Conservation (phyloP, 2,888 invertebrate genomes). For the Drosophila nigritarsus region DNA sequence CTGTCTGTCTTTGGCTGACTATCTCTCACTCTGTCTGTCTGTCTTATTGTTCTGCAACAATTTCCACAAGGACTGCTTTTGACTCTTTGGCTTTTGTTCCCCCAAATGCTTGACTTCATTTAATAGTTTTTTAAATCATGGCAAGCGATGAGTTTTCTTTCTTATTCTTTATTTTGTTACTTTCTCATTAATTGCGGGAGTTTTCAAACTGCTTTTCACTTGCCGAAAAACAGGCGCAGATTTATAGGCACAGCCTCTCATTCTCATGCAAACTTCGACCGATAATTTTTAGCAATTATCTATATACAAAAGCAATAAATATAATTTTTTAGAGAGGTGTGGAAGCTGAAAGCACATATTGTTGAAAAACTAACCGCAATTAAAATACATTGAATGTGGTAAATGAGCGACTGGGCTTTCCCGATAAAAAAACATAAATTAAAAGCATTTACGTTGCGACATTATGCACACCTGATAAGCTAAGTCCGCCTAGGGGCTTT, state of each 20-base stretch:
- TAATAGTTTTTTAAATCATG: constrained; percentile 62
- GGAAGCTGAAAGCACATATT: background rate
- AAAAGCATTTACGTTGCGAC: background rate
- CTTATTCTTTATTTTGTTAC: background rate
- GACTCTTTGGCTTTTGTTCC: constrained; percentile 29
- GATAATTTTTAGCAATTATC: constrained; percentile 25
- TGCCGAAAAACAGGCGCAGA: background rate
- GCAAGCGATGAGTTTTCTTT: constrained; percentile 4
- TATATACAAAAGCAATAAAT: background rate
- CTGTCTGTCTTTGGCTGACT: background rate
- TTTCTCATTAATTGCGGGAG: constrained; percentile 20
- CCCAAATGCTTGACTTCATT: constrained; percentile 55
- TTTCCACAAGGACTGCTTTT: constrained; percentile 24
- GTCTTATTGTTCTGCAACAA: constrained; percentile 30
- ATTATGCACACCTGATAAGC: background rate
- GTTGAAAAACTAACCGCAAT: background rate
- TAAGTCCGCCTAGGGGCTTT: background rate
- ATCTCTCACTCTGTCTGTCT: background rate
- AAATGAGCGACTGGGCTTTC: background rate
- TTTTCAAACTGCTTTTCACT: constrained; percentile 1
- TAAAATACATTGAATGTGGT: background rate
- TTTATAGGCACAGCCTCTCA: constrained; percentile 7
- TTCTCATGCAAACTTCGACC: constrained; percentile 1
- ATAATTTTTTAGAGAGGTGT: background rate
- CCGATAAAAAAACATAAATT: background rate